phyloP scores from a whole-genome alignment of 2,888 invertebrate genomes.

The Sycophila texana region DNA sequence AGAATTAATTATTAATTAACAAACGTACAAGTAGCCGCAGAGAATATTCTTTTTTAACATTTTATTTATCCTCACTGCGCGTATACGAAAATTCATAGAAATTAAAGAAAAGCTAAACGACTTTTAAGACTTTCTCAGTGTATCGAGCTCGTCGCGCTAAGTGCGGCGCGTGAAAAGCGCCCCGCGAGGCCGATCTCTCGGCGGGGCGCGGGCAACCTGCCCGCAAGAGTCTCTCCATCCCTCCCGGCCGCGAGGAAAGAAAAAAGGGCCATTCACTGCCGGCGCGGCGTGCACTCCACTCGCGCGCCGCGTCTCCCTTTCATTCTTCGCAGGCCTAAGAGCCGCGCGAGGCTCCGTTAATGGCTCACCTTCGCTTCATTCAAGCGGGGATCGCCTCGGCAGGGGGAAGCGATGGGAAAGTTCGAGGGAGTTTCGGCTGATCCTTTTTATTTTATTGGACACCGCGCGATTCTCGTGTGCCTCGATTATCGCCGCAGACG shows the following conservation, averaged over 20 bases:
- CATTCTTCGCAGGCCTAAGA: conserved; percentile 22
- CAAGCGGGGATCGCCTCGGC: conserved; percentile 59
- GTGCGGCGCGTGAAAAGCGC: conserved; percentile 7
- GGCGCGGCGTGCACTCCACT: not conserved
- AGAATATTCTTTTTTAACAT: too few species aligned
- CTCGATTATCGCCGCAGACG: too few species aligned
- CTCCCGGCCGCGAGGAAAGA: conserved; percentile 57
- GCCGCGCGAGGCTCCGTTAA: conserved; percentile 60
- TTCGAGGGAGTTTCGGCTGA: too few species aligned
- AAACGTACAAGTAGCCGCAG: too few species aligned
- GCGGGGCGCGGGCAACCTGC: conserved; percentile 59
- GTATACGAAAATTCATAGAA: too few species aligned
- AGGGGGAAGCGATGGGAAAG: conserved; percentile 42
- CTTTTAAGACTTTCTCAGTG: too few species aligned
- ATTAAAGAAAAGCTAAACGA: too few species aligned
- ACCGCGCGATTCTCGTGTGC: too few species aligned
- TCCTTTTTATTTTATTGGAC: too few species aligned
- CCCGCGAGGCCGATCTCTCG: conserved; percentile 26
- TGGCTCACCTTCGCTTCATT: conserved; percentile 66
- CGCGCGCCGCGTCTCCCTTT: conserved; percentile 18
- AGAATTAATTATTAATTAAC: too few species aligned
- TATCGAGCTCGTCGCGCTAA: too few species aligned
- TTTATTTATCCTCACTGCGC: not conserved
- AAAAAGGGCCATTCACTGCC: conserved; percentile 62
- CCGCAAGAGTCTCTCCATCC: conserved; percentile 56